Evolutionary conservation across 2,113 vertebrate genomes (phyloP), one percentile per base, ranked within the genome.

Genomic region (Camelus bactrianus): DNA sequence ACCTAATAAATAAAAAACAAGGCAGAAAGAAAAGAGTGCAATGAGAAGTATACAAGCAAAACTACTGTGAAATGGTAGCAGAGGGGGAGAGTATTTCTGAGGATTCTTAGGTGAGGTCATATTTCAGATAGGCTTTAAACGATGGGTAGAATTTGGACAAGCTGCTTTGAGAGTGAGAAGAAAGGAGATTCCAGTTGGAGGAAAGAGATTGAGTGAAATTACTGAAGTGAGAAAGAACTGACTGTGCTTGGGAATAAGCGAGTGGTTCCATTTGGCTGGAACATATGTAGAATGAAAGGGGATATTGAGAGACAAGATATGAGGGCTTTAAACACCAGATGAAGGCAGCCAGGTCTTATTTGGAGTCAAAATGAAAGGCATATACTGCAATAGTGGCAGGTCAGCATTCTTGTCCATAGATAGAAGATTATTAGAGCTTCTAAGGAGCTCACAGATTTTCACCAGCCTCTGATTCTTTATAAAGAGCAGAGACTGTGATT

Each of bases 41-140:
- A 38, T 83, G 46, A 91, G 26, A 95, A 89, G 91, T 30, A 42
- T 3, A 17, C 16, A 24, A 32, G n/a, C 80, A 85, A 86, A 87
- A 52, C 26, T 28, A 32, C 48, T 50, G 19, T n/a, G 58, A 96
- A 60, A 64, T 56, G 15, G 62, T 88, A 28, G 35, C 67, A 56
- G 32, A 92, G 42, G 16, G 42, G 72, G 26, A 76, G 2, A 42
- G 15, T 35, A 58, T 30, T 12, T 83, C 52, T 67, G 58, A 92
- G 79, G 30, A 69, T 73, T 94, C 73, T 70, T 42, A 28, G 60
- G 22, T 16, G 19, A 42, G 58, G 54, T 70, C 26, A 13, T 85
- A 81, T 73, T 94, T 91, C 62, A 93, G 58, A 52, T 50, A 93
- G 84, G 70, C 72, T 95, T 94, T 94, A 91, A 70, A 64, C 50